phyloP scores from a whole-genome alignment of 2,113 vertebrate genomes.

The Pyxicephalus adspersus region DNA sequence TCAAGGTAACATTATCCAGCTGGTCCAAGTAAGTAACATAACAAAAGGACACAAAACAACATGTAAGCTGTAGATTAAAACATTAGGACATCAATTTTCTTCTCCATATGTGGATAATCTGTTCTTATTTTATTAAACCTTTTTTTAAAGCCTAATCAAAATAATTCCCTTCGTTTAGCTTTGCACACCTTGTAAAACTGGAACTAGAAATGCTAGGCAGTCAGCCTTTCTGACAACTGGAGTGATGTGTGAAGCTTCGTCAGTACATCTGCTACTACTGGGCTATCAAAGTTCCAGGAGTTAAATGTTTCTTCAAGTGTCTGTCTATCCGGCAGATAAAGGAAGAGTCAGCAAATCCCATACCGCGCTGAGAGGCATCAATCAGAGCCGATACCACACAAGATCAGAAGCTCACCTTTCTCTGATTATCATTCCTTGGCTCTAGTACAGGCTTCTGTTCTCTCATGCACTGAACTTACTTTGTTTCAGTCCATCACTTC shows the following conservation, averaged over 20 bases:
- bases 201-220: too few species aligned
- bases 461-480: neutral
- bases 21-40: too few species aligned
- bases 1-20: too few species aligned
- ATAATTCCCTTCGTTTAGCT: too few species aligned
- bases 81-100: too few species aligned
- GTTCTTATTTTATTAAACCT: too few species aligned
- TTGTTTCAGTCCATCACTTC: neutral
- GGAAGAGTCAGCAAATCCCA: conserved; percentile 18
- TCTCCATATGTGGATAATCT: too few species aligned
- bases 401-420: conserved; percentile 23
- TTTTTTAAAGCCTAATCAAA: too few species aligned
- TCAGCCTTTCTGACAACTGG: neutral
- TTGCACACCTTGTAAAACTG: too few species aligned
- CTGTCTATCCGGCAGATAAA: conserved; percentile 30
- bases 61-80: too few species aligned
- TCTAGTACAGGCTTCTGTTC: neutral
- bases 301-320: conserved; percentile 9
- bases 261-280: conserved; percentile 23
- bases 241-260: conserved; percentile 1
- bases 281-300: conserved; percentile 1
- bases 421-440: neutral
- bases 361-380: conserved; percentile 29
- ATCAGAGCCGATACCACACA: conserved; percentile 15
- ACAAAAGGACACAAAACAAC: too few species aligned